Base-by-base conservation (phyloP, 2,888 invertebrate genomes). In the Epinotia ramella region DNA sequence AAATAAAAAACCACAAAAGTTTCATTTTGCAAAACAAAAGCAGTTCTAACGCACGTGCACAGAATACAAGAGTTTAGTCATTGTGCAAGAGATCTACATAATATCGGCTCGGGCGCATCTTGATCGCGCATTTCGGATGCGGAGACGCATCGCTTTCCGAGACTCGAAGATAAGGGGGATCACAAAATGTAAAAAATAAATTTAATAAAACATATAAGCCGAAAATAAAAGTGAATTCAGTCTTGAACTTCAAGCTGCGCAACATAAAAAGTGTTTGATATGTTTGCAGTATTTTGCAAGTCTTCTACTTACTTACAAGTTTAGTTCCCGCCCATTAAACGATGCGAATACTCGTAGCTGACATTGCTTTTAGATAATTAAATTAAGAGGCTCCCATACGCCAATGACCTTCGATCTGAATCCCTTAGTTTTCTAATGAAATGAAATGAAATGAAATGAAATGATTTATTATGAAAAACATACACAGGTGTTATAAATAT, bases 91-190 rank as follows among this genome's bases (percentile, higher is more conserved):
- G 33, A 60, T 60, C 11, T 60, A 60, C 69, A 46, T 60, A 59
- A 69, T 60, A 69, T 60, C 46, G 69, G 28, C 16, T 3, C 40
- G 16, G 46, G 24, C 60, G 68, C 68, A 69, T 59, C 68, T 69
- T 69, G 68, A 69, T 69, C 68, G 69, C 20, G 59, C 69, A 69
- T 69, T 69, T 60, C 46, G 28, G 59, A 60, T 60, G 28, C 69
- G 46, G 46, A 46, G 28, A 46, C 68, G 63, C 44, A 33, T 62
- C n/a, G 0, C 20, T 57, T 57, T 12, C 40, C 9, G 18, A 2
- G 57, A 18, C 18, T 49, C 6, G n/a, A 18, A 49, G 65, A 28
- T 40, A 53, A 24, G 33, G n/a, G n/a, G 18, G 64, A 65, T 64
- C 44, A 12, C 20, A 65, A 65, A 65, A 65, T 16, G 24, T 53